Conservation (phyloP, 2,113 vertebrate genomes). For the Rhodinocichla rosea region DNA sequence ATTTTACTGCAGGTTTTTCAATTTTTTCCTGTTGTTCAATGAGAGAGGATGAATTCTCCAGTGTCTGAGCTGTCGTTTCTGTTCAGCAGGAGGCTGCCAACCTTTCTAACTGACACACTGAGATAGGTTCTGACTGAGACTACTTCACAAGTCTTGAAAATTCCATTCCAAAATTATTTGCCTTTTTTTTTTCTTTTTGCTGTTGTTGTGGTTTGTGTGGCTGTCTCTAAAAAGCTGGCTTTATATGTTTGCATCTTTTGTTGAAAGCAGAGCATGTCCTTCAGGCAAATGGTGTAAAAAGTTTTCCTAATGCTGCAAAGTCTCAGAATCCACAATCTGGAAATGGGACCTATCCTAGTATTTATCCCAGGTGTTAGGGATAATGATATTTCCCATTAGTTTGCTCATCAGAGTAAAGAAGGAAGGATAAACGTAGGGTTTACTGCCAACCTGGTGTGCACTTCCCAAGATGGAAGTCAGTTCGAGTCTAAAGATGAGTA, state of each 20-base stretch:
- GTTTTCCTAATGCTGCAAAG: not conserved
- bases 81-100: not conserved
- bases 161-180: not conserved
- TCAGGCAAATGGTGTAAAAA: not conserved
- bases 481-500: not conserved
- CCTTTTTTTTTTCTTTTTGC: not conserved
- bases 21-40: not conserved
- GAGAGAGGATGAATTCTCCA: not conserved
- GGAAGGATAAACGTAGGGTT: not conserved
- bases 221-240: not conserved
- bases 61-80: not conserved
- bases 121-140: not conserved
- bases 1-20: not conserved
- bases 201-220: not conserved
- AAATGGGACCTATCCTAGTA: not conserved
- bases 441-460: fast-evolving
- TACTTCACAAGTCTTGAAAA: not conserved
- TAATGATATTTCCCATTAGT: not conserved
- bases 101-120: not conserved
- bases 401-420: not conserved
- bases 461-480: not conserved
- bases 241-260: fast-evolving
- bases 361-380: not conserved
- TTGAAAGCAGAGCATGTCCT: not conserved
- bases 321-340: not conserved